These are phyloP conservation scores for Verasper variegatus DNA, from an alignment of 2,113 vertebrate species.

Conservation along the genomic window DNA sequence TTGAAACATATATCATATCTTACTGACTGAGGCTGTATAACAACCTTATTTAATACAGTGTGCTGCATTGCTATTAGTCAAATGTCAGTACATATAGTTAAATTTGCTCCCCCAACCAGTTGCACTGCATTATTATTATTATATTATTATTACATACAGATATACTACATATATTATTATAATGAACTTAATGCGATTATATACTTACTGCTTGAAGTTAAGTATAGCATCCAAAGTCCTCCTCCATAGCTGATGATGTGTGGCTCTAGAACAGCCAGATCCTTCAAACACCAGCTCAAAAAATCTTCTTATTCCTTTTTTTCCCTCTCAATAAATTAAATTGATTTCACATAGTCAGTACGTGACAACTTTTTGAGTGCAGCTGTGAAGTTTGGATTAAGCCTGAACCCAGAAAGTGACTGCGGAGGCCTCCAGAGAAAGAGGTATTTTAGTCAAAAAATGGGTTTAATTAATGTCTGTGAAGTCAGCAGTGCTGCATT, in stretches of 20 bases:
- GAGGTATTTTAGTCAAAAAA: constrained; percentile 46
- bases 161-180: too few species aligned
- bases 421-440: constrained; percentile 29
- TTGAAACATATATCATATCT: too few species aligned
- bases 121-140: too few species aligned
- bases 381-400: constrained; percentile 22
- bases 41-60: too few species aligned
- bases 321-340: neutral
- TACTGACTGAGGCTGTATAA: too few species aligned
- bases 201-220: too few species aligned
- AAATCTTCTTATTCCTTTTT: neutral
- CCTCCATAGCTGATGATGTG: too few species aligned
- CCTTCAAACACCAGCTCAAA: neutral
- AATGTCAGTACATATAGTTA: too few species aligned
- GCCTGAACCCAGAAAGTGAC: neutral
- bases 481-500: constrained; percentile 34
- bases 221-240: neutral
- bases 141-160: too few species aligned
- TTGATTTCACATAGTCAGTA: neutral
- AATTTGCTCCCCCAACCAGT: too few species aligned
- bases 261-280: neutral
- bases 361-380: neutral
- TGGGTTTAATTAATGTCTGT: constrained; percentile 43
- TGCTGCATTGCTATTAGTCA: too few species aligned
- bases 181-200: too few species aligned